Conservation (phyloP, 2,797 vertebrate genomes). For the Alauda arvensis region DNA sequence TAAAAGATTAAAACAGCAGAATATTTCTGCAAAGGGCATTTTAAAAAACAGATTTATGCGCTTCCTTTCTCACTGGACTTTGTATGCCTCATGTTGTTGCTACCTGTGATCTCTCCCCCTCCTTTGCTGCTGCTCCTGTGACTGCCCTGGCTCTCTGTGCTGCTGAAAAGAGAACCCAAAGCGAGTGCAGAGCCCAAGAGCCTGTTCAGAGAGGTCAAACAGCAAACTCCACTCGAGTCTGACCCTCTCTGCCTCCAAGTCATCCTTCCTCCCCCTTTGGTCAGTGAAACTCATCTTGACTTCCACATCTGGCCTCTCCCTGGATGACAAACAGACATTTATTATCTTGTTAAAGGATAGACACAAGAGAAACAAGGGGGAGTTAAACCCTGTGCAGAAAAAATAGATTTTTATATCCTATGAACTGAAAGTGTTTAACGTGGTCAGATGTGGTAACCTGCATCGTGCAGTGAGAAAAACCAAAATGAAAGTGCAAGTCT, state of each 20-base stretch:
- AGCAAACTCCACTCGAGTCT: background rate
- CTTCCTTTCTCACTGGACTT: background rate
- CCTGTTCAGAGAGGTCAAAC: background rate
- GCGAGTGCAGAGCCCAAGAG: background rate
- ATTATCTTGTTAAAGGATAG: background rate
- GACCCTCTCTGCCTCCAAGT: background rate
- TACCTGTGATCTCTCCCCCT: background rate
- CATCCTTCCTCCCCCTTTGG: background rate
- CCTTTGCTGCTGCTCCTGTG: background rate
- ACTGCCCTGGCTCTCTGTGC: background rate
- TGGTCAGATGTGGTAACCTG: background rate
- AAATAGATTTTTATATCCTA: background rate
- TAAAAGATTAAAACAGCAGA: background rate
- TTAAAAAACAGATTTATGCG: background rate
- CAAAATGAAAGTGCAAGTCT: background rate
- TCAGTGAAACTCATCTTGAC: background rate
- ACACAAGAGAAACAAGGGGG: background rate
- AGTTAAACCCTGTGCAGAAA: background rate
- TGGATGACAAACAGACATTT: background rate
- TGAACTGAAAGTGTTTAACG: background rate
- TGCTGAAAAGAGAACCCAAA: background rate
- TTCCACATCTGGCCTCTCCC: background rate
- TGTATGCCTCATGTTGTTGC: background rate
- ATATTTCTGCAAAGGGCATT: background rate
- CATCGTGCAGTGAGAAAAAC: background rate